Base-by-base conservation (phyloP, 2,888 invertebrate genomes). In the Xiphydria camelus region DNA sequence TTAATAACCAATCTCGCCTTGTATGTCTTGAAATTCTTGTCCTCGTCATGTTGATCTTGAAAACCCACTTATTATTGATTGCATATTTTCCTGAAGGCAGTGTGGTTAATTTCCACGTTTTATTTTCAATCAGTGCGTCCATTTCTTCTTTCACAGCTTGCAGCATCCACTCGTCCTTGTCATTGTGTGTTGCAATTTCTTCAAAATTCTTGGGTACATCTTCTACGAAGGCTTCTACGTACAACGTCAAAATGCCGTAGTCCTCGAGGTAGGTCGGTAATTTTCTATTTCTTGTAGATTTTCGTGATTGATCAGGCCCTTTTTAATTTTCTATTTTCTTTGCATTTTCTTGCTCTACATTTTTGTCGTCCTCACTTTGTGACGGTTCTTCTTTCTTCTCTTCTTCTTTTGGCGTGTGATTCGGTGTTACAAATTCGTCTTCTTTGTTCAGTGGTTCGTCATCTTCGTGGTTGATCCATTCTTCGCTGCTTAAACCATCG, bases 1-100 rank as follows among this genome's bases (percentile, higher is more conserved):
- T 59, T 61, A 1, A 58, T 56, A 0, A 62, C 62, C 22, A 55
- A 26, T 10, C 61, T 34, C 18, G 62, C 57, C 40, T 59, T 64
- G 37, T 51, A 48, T 18, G 39, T 33, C 10, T 36, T 37, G 12
- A 49, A 18, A 10, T 31, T 41, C 6, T 44, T 47, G 5, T 43
- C 29, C n/a, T 12, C 29, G 22, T 42, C 46, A 4, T 12, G 36
- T 57, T 57, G n/a, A 21, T 44, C 26, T 41, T 48, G 20, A 51
- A 51, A 6, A 57, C 50, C 57, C 52, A 55, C 20, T 45, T 53
- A 14, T 41, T 40, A 3, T 39, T 25, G n/a, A 58, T 26, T 14
- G 42, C 36, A 21, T 47, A 52, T 37, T 18, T 43, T n/a, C 41
- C 36, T 17, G 23, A 18, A 35, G 56, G 57, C 10, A 34, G 26